Evolutionary conservation across 2,797 vertebrate genomes (phyloP).

Genomic region (Scyliorhinus canicula): DNA sequence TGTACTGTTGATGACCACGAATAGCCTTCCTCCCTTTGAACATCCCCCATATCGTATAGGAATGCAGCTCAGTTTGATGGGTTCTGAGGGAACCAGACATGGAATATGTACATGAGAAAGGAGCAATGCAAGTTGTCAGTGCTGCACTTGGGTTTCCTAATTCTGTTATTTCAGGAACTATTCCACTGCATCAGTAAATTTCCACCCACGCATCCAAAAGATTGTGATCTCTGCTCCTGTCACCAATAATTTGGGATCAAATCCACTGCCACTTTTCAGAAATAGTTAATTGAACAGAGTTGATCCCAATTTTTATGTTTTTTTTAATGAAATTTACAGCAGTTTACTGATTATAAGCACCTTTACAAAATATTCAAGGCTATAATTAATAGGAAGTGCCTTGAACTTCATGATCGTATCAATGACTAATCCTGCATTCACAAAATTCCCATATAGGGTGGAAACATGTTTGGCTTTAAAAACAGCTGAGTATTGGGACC

Average conservation of each 20-base stretch:
- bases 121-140: not conserved
- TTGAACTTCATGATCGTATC: not conserved
- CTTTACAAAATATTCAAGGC: not conserved
- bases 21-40: not conserved
- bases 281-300: not conserved
- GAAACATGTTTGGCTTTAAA: not conserved
- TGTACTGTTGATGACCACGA: not conserved
- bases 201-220: not conserved
- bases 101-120: not conserved
- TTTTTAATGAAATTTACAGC: not conserved
- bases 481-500: not conserved
- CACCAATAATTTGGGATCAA: not conserved
- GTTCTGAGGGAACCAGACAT: not conserved
- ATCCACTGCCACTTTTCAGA: not conserved
- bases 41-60: not conserved
- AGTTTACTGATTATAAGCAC: not conserved
- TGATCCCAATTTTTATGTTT: not conserved
- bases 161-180: not conserved
- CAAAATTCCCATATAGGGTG: no score
- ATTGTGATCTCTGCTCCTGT: not conserved
- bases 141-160: not conserved
- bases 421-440: not conserved
- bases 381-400: not conserved
- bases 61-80: not conserved
- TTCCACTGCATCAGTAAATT: not conserved